phyloP scores from a whole-genome alignment of 2,113 vertebrate genomes.

The Rhinogobius similis region DNA sequence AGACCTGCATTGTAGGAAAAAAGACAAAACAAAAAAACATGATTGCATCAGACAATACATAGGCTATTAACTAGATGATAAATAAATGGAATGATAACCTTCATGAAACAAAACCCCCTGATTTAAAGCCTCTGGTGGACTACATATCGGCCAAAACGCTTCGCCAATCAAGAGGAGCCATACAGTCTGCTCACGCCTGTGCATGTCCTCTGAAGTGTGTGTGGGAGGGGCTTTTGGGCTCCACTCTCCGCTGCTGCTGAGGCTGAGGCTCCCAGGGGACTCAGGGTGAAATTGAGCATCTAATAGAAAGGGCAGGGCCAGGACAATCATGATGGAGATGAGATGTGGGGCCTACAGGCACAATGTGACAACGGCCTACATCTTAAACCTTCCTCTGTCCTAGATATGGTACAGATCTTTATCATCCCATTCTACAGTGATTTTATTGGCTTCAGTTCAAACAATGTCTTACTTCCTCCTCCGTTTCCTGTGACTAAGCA shows the following conservation, averaged over 20 bases:
- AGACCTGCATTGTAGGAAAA: neutral
- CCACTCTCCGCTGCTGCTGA: slow-evolving; percentile 35
- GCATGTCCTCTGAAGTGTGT: slow-evolving; percentile 11
- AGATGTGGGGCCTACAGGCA: slow-evolving; percentile 56
- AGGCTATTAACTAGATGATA: too few species aligned
- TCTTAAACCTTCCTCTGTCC: neutral
- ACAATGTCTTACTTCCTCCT: too few species aligned
- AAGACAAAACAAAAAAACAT: neutral
- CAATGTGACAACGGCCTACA: slow-evolving; percentile 47
- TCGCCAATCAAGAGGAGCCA: neutral
- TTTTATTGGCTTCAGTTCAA: neutral
- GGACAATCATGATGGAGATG: slow-evolving; percentile 80
- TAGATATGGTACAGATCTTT: neutral
- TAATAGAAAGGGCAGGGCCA: slow-evolving; percentile 80
- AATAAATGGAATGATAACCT: too few species aligned
- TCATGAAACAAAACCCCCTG: neutral
- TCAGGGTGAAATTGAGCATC: slow-evolving; percentile 78
- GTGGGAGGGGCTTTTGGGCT: slow-evolving; percentile 8
- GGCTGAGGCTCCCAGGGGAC: slow-evolving; percentile 69
- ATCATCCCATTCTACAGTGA: neutral
- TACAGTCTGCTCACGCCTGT: neutral
- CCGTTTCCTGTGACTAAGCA: too few species aligned
- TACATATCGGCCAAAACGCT: neutral
- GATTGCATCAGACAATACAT: too few species aligned
- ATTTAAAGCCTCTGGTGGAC: neutral